Evolutionary conservation across 2,888 invertebrate species (phyloP), one percentile per base, ranked within the genome.

Genomic region (Ischnura elegans): DNA sequence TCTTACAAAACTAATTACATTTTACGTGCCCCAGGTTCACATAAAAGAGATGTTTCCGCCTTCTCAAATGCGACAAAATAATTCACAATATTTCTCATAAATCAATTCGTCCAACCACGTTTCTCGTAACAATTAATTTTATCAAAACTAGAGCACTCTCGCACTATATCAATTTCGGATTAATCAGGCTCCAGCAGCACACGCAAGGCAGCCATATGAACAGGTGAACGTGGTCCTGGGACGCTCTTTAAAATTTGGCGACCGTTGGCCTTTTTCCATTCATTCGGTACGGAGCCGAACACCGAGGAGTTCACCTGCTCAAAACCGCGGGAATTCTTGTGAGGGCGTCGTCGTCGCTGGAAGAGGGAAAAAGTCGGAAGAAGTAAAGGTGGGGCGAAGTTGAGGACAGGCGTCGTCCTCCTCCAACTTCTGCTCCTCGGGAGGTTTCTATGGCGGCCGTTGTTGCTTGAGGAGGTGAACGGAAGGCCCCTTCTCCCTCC

Each of bases 291-390:
- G 51, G 61, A 25, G 25, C 61, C 5, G 16, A 2, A 76, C 3
- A 36, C 76, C 16, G 1, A 6, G 5, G n/a, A 76, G 76, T 76
- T 76, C 76, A 76, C 76, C 76, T 76, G 76, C 76, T 90, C 90
- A 90, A 42, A 19, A 42, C n/a, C 47, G 90, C 43, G 90, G 47
- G 29, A 61, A 43, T 90, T 90, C 55, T 61, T 66, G 42, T 25
- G 61, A 42, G 90, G 90, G 61, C n/a, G 43, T 61, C 8, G 51
- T 51, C 51, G 51, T n/a, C n/a, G 51, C 51, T 51, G 51, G 4
- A 19, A 19, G 90, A 55, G n/a, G 36, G 29, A 90, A 86, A 90
- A 86, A 43, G 86, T n/a, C 25, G 42, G 90, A 66, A 90, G 61
- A n/a, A 36, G 86, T 29, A 36, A 76, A 76, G 43, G 86, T 10